Percentiles rank a stretch among this genome's conserved stretches.
Evolutionary conservation across 2,797 vertebrate species (phyloP).

Genomic region (Enteromius fasciolatus): DNA sequence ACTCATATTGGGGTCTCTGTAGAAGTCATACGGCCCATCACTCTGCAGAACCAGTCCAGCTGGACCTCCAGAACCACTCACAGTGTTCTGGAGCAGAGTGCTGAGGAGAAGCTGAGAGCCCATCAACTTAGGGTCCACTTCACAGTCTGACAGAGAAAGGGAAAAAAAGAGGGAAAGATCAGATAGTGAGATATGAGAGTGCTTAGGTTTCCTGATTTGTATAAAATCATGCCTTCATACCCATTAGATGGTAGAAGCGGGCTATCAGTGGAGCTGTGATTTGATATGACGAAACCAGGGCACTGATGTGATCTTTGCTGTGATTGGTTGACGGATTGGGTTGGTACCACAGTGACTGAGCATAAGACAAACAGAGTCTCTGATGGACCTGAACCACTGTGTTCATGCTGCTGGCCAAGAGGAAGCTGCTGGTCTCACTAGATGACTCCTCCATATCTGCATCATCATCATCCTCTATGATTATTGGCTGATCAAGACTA

Average conservation of each 20-base stretch:
- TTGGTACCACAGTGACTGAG: constrained; percentile 89
- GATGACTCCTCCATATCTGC: constrained; percentile 60
- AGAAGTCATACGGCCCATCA: constrained; percentile 92
- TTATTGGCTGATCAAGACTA: constrained; percentile 83
- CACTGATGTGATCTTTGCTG: constrained; percentile 81
- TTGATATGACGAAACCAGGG: constrained; percentile 89
- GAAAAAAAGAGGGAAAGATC: neutral
- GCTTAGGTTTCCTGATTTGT: neutral
- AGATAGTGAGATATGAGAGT: neutral
- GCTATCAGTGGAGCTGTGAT: constrained; percentile 86
- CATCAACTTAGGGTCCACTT: constrained; percentile 84
- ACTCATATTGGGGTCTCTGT: constrained; percentile 90
- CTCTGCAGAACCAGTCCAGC: constrained; percentile 78
- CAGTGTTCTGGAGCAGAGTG: constrained; percentile 86
- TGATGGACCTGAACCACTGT: constrained; percentile 85
- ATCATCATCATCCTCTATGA: constrained; percentile 65
- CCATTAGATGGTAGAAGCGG: constrained; percentile 88
- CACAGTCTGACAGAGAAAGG: constrained; percentile 78
- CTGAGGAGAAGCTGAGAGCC: constrained; percentile 88
- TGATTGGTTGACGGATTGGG: constrained; percentile 71
- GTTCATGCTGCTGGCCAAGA: constrained; percentile 82
- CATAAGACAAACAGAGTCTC: constrained; percentile 83
- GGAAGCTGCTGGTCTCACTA: constrained; percentile 59
- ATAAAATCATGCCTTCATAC: constrained; percentile 69
- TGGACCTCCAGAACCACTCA: constrained; percentile 74